Evolutionary conservation across 2,888 invertebrate genomes (phyloP).

Genomic region (Cheilosia vulpina): DNA sequence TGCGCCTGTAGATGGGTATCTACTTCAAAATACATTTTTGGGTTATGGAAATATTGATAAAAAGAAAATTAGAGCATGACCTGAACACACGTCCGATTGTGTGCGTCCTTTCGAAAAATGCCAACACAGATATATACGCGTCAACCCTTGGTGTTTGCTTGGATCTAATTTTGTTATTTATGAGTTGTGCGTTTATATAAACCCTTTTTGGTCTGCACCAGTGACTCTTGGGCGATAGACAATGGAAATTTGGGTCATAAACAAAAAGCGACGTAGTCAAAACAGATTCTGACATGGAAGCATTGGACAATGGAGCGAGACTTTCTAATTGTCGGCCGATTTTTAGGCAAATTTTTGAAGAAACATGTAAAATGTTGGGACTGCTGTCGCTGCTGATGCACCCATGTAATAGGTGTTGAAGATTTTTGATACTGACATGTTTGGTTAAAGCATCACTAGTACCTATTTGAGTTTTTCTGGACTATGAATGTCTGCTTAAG

Average conservation of each 20-base stretch:
- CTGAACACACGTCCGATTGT: slow-evolving; percentile 66
- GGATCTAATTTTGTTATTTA: slow-evolving; percentile 59
- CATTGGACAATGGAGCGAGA: not conserved
- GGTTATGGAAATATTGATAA: slow-evolving; percentile 72
- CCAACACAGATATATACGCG: slow-evolving; percentile 53
- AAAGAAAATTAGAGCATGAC: slow-evolving; percentile 74
- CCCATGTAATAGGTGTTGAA: no score
- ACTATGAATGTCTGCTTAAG: no score
- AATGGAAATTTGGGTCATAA: slow-evolving; percentile 15
- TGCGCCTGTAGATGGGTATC: slow-evolving; percentile 38
- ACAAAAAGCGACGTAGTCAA: slow-evolving; percentile 43
- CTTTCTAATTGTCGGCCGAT: slow-evolving; percentile 38
- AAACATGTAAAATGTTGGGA: not conserved
- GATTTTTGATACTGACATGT: no score
- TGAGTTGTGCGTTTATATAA: slow-evolving; percentile 11
- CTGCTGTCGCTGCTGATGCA: no score
- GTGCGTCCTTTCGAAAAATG: slow-evolving; percentile 14
- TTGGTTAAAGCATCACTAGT: no score
- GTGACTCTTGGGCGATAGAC: slow-evolving; percentile 35
- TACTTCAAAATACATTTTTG: slow-evolving; percentile 25
- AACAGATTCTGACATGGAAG: slow-evolving; percentile 26
- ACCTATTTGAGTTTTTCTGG: no score
- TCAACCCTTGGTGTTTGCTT: slow-evolving; percentile 33
- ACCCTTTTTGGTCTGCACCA: slow-evolving; percentile 33
- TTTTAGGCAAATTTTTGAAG: slow-evolving; percentile 10